These are phyloP conservation scores for Lycaon pictus DNA, from an alignment of 2,113 vertebrate genomes.

Conservation along the genomic window DNA sequence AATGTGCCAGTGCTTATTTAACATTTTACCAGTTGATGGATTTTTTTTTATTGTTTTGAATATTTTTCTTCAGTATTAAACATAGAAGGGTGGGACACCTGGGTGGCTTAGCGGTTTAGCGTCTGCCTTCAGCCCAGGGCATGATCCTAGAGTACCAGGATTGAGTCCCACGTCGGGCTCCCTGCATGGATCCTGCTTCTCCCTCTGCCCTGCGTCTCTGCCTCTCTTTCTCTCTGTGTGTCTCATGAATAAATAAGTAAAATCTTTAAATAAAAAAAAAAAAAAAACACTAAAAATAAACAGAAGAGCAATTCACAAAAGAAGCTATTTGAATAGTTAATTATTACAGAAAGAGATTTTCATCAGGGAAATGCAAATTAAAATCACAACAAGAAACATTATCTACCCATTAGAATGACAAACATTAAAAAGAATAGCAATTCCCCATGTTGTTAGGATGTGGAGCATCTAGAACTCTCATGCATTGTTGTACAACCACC, in stretches of 20 bases:
- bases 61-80: neutral
- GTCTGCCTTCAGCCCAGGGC: too few relatives aligned
- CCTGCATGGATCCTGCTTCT: too few relatives aligned
- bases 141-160: too few relatives aligned
- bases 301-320: neutral
- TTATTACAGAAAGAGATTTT: neutral
- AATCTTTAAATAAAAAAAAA: too few relatives aligned
- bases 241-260: too few relatives aligned
- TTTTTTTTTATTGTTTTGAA: neutral
- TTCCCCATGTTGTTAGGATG: neutral
- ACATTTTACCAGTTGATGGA: neutral
- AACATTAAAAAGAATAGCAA: neutral
- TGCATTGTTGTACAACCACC: neutral
- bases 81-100: neutral
- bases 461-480: neutral
- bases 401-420: neutral
- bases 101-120: too few relatives aligned
- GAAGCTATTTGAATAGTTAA: neutral
- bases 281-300: neutral
- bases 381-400: neutral
- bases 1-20: neutral
- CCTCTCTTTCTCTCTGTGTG: too few relatives aligned
- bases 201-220: too few relatives aligned
- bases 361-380: neutral
- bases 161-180: too few relatives aligned